These are phyloP conservation scores for Nomada fucata DNA, from an alignment of 2,888 invertebrate species.

Conservation along the genomic window DNA sequence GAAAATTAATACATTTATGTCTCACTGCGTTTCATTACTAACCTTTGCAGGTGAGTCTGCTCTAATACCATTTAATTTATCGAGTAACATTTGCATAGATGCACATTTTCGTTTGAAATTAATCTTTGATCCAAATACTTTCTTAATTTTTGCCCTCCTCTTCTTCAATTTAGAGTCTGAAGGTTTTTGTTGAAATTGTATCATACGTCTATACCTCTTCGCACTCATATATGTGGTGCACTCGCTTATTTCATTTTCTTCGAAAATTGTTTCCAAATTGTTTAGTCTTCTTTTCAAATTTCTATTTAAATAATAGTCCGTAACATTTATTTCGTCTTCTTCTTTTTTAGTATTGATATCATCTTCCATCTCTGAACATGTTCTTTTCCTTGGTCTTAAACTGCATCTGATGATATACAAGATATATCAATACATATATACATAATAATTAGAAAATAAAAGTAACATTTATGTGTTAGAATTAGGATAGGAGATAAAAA, in stretches of 20 bases:
- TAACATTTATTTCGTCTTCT: conserved; percentile 77
- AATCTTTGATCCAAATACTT: conserved; percentile 85
- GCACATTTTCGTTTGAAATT: conserved; percentile 85
- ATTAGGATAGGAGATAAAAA: neutral
- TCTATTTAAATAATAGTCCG: conserved; percentile 86
- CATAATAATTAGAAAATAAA: conserved; percentile 3
- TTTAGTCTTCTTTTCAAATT: conserved; percentile 85
- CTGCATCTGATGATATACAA: conserved; percentile 72
- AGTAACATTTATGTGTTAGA: neutral
- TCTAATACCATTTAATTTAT: conserved; percentile 85
- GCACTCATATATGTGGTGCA: conserved; percentile 85
- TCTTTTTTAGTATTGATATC: conserved; percentile 21
- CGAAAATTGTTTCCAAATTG: conserved; percentile 88
- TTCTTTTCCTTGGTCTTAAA: conserved; percentile 77
- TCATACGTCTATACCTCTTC: conserved; percentile 86
- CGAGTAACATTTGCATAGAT: conserved; percentile 86
- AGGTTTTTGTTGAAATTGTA: conserved; percentile 86
- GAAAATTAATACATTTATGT: conserved; percentile 11
- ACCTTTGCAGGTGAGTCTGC: conserved; percentile 55
- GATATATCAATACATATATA: neutral
- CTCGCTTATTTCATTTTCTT: conserved; percentile 85
- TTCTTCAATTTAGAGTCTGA: conserved; percentile 86
- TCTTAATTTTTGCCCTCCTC: conserved; percentile 86
- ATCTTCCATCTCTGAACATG: conserved; percentile 73
- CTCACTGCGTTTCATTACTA: conserved; percentile 56